A percentile compares a stretch with the other conserved stretches of the same genome.
phyloP scores from a whole-genome alignment of 2,113 vertebrate species.

The Neotoma lepida region DNA sequence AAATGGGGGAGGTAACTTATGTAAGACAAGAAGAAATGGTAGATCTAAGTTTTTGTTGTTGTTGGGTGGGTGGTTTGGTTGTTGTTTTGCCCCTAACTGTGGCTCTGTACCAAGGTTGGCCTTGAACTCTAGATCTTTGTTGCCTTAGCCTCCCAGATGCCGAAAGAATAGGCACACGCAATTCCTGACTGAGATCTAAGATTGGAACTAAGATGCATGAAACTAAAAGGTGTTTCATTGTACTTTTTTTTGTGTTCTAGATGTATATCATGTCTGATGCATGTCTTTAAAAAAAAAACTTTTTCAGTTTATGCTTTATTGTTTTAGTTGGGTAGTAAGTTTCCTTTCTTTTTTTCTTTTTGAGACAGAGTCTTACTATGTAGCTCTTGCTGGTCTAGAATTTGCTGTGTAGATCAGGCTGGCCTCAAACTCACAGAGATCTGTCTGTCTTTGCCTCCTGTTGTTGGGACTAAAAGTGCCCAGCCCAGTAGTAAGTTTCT shows the following conservation, averaged over 20 bases:
- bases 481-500: background rate
- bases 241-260: background rate
- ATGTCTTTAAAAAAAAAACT: background rate
- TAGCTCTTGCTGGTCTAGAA: background rate
- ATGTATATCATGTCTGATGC: background rate
- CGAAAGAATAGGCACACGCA: background rate
- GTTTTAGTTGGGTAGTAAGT: background rate
- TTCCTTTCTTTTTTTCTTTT: background rate
- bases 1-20: background rate
- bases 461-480: background rate
- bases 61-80: background rate
- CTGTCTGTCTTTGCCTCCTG: background rate
- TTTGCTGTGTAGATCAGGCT: background rate
- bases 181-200: background rate
- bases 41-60: background rate
- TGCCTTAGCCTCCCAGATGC: background rate
- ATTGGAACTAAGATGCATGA: background rate
- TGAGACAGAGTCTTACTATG: background rate
- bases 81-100: background rate
- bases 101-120: background rate
- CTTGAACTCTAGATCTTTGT: background rate
- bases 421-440: background rate
- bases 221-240: background rate
- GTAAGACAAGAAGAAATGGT: background rate
- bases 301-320: background rate